Percentiles rank a stretch among this genome's conserved stretches.
phyloP scores from a whole-genome alignment of 2,797 vertebrate species.

The Labeo calbasu region DNA sequence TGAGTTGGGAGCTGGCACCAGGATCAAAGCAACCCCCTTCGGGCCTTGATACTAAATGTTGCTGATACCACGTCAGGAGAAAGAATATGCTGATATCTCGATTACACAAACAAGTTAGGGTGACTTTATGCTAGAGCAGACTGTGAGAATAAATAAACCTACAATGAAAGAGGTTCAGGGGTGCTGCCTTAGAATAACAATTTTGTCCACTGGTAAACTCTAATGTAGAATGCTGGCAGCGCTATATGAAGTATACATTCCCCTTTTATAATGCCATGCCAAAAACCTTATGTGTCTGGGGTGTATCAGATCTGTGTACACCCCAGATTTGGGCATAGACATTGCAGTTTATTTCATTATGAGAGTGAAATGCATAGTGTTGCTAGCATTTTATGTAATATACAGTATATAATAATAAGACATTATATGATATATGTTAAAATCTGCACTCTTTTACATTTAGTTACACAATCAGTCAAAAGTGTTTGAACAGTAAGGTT shows the following conservation, averaged over 20 bases:
- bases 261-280: background rate
- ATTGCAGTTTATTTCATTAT: background rate
- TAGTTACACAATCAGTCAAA: too few species aligned
- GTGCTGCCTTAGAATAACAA: constrained; percentile 49
- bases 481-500: too few species aligned
- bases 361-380: background rate
- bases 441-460: background rate
- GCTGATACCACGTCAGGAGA: constrained; percentile 59
- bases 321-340: background rate
- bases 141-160: constrained; percentile 57
- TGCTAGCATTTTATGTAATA: background rate
- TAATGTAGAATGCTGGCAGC: constrained; percentile 33
- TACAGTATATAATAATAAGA: background rate
- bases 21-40: constrained; percentile 59
- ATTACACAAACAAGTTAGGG: constrained; percentile 56
- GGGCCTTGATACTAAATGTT: constrained; percentile 63
- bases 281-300: background rate
- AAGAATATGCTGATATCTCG: constrained; percentile 58
- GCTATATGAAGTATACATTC: constrained; percentile 5
- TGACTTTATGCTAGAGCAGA: constrained; percentile 48
- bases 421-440: background rate
- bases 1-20: constrained; percentile 56
- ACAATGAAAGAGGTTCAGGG: constrained; percentile 38
- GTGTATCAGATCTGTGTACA: background rate
- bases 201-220: constrained; percentile 31